phyloP scores from a whole-genome alignment of 2,888 invertebrate genomes.

The Catonia carolina region DNA sequence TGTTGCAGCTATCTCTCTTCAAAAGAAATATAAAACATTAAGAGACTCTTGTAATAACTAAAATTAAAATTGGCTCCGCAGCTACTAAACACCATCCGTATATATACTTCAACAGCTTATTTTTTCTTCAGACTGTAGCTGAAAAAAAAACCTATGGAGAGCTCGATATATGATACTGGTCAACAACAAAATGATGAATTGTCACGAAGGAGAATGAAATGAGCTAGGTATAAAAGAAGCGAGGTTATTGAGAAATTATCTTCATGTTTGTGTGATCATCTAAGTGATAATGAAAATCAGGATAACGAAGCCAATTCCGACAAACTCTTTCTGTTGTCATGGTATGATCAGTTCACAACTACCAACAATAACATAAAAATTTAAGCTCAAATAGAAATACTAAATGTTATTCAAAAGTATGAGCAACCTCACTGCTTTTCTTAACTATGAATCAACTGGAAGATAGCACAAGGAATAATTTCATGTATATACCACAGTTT shows the following conservation, averaged over 20 bases:
- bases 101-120: neutral
- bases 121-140: neutral
- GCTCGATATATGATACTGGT: neutral
- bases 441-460: neutral
- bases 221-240: neutral
- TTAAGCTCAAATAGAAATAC: neutral
- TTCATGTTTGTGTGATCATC: neutral
- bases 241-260: neutral
- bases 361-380: neutral
- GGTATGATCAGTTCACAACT: neutral
- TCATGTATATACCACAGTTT: neutral
- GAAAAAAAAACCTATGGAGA: neutral
- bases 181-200: neutral
- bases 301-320: neutral
- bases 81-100: neutral
- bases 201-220: neutral
- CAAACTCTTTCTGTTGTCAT: neutral
- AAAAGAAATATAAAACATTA: neutral
- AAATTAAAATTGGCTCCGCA: neutral
- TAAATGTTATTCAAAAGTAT: neutral
- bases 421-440: neutral
- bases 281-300: neutral
- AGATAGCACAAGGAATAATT: neutral
- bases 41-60: too few species aligned
- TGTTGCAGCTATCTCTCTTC: neutral